Evolutionary conservation across 2,113 vertebrate genomes (phyloP).

Genomic region (Podarcis cretensis): DNA sequence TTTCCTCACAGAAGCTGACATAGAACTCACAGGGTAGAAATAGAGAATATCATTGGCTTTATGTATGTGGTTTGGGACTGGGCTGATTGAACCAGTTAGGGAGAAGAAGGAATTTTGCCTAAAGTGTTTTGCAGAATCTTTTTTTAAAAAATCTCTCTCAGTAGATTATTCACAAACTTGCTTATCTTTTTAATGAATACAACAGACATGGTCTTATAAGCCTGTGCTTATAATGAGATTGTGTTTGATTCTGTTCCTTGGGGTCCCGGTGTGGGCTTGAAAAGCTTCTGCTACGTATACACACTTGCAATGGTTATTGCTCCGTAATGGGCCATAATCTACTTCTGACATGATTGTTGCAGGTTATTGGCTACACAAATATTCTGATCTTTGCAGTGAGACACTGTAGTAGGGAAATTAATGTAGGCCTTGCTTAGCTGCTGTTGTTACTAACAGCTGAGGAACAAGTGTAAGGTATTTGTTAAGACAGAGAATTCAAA

Average conservation of each 20-base stretch:
- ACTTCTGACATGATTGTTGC: conserved; percentile 14
- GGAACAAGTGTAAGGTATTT: not conserved
- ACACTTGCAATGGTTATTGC: not conserved
- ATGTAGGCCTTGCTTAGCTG: conserved; percentile 4
- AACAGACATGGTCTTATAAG: conserved; percentile 14
- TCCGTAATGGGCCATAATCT: conserved; percentile 8
- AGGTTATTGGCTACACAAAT: conserved; percentile 32
- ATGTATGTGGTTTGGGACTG: conserved; percentile 1
- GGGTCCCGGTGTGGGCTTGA: not conserved
- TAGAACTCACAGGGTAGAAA: not conserved
- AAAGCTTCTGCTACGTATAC: conserved; percentile 20
- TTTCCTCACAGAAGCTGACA: not conserved
- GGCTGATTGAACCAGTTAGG: not conserved
- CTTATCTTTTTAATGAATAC: conserved; percentile 30
- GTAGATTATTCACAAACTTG: conserved; percentile 13
- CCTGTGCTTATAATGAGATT: conserved; percentile 2
- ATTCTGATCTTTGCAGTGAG: conserved; percentile 36
- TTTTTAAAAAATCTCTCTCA: not conserved
- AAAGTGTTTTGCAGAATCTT: conserved; percentile 45
- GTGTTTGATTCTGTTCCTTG: not conserved
- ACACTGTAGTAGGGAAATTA: conserved; percentile 12
- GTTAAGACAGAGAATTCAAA: conserved; percentile 25
- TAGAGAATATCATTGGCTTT: not conserved
- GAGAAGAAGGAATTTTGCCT: conserved; percentile 26
- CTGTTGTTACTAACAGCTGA: conserved; percentile 23